Evolutionary conservation across 1,140 invertebrate species (phyloP).

Genomic region (Riptortus pedestris): DNA sequence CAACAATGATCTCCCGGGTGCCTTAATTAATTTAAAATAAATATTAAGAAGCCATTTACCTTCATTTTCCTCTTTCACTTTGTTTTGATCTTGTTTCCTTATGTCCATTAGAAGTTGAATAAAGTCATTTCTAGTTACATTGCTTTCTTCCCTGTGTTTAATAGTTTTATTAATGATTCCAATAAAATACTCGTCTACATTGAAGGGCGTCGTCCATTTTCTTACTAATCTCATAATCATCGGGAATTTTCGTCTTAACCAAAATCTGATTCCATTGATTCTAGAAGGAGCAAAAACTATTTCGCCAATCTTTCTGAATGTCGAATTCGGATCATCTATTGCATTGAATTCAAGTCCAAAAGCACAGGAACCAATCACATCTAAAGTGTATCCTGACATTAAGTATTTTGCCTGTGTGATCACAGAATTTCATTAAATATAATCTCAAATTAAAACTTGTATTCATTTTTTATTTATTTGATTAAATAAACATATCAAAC

Average conservation of each 20-base stretch:
- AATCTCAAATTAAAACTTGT: too few species aligned
- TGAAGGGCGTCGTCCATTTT: neutral
- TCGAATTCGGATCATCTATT: neutral
- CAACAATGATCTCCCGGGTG: too few species aligned
- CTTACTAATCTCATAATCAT: neutral
- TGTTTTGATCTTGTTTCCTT: neutral
- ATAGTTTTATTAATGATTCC: neutral
- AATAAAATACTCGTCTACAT: neutral
- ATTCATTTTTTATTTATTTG: too few species aligned
- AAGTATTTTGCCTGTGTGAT: neutral
- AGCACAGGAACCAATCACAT: neutral
- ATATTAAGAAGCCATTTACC: too few species aligned
- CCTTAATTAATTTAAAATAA: too few species aligned
- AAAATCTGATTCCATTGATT: neutral
- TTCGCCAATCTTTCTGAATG: neutral
- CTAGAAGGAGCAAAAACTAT: neutral
- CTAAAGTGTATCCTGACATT: neutral
- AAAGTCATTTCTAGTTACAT: neutral
- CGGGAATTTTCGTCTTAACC: neutral
- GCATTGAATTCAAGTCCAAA: neutral
- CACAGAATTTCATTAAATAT: too few species aligned
- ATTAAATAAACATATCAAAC: too few species aligned
- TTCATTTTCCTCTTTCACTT: neutral
- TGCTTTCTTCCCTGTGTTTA: neutral
- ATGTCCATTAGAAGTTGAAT: neutral